A percentile compares a stretch with the other conserved stretches of the same genome.
These are phyloP conservation scores for Arion vulgaris DNA, from an alignment of 1,140 invertebrate species.

Conservation along the genomic window DNA sequence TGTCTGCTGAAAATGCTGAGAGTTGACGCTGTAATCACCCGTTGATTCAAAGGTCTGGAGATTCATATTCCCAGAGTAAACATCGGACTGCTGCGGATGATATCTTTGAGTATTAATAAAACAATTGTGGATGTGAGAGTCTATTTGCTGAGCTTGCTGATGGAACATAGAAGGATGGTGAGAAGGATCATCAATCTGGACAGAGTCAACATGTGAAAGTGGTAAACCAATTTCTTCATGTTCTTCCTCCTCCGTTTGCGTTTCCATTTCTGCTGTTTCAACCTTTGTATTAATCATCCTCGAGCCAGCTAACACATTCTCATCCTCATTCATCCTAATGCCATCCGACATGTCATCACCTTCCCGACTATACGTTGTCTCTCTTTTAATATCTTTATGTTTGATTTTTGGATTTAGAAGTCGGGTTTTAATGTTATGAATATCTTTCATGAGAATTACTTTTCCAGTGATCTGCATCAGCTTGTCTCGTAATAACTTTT, in stretches of 20 bases:
- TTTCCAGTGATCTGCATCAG: slow-evolving; percentile 36
- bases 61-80: background rate
- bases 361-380: background rate
- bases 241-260: background rate
- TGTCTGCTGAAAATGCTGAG: background rate
- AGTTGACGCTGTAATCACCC: background rate
- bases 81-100: background rate
- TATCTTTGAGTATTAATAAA: slow-evolving; percentile 7
- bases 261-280: background rate
- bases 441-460: slow-evolving; percentile 36
- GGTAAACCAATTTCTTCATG: slow-evolving; percentile 14
- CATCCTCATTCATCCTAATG: background rate
- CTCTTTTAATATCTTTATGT: background rate
- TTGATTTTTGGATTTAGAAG: slow-evolving; percentile 15
- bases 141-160: background rate
- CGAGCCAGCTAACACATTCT: background rate
- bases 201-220: background rate
- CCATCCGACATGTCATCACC: background rate
- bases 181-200: background rate
- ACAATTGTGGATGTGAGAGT: background rate
- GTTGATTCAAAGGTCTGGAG: background rate
- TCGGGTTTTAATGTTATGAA: slow-evolving; percentile 36
- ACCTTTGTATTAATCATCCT: background rate
- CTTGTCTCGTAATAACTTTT: slow-evolving; percentile 24
- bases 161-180: background rate